Conservation (phyloP, 2,888 invertebrate species). For the Acrobasis repandana region DNA sequence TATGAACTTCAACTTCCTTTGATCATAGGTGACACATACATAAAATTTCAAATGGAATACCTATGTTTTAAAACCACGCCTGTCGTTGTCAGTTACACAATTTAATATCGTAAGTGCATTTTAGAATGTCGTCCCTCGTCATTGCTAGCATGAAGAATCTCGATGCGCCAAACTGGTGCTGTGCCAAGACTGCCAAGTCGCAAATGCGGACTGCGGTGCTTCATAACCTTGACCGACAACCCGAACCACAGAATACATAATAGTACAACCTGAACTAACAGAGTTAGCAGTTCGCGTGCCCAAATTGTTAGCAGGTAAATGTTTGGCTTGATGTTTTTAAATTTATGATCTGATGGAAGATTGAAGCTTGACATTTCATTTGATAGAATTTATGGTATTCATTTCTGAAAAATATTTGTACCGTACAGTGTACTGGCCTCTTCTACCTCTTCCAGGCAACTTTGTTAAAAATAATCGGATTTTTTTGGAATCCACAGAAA, state of each 20-base stretch:
- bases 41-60: neutral
- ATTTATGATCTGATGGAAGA: neutral
- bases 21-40: neutral
- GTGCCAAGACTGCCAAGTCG: slow-evolving; percentile 75
- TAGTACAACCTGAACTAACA: slow-evolving; percentile 15
- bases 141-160: slow-evolving; percentile 30
- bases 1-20: neutral
- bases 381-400: too few relatives aligned
- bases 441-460: too few relatives aligned
- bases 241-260: too few relatives aligned
- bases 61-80: neutral
- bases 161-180: slow-evolving; percentile 50
- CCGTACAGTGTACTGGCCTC: too few relatives aligned
- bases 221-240: slow-evolving; percentile 73
- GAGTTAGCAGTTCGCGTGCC: slow-evolving; percentile 13
- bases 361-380: neutral
- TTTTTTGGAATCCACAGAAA: too few relatives aligned
- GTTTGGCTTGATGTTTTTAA: neutral
- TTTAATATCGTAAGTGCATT: slow-evolving; percentile 13
- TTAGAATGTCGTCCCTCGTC: slow-evolving; percentile 8
- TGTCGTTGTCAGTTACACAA: neutral
- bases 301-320: neutral
- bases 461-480: too few relatives aligned
- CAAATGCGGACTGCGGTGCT: slow-evolving; percentile 66
- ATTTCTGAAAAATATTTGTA: too few relatives aligned